These are phyloP conservation scores for Ophthalmotilapia sp. DNA, from an alignment of 2,113 vertebrate genomes.

Conservation along the genomic window DNA sequence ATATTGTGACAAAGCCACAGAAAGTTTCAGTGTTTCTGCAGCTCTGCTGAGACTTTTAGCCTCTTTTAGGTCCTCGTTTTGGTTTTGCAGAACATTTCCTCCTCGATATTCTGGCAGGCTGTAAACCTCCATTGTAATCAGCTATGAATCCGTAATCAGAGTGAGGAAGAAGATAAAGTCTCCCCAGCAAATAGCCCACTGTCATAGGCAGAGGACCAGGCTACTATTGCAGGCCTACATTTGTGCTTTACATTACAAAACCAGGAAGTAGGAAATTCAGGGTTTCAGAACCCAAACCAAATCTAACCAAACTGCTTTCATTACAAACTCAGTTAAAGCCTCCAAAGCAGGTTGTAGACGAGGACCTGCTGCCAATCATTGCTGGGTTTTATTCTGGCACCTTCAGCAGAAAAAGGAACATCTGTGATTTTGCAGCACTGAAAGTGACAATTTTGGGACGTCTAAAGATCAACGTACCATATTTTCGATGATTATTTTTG, in stretches of 20 bases:
- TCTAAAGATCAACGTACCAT: background rate
- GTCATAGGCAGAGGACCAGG: background rate
- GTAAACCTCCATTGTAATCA: background rate
- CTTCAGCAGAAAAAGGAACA: background rate
- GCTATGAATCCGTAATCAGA: background rate
- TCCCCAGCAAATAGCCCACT: background rate
- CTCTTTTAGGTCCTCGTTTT: background rate
- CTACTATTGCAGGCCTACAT: accelerated
- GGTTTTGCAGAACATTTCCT: background rate
- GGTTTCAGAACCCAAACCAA: background rate
- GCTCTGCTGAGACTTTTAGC: background rate
- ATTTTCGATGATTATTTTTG: background rate
- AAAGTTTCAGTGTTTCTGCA: background rate
- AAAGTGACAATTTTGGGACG: background rate
- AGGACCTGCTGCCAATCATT: background rate
- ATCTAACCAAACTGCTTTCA: background rate
- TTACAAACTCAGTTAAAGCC: background rate
- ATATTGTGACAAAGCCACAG: background rate
- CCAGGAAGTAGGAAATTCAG: background rate
- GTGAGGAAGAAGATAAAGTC: background rate
- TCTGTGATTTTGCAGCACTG: background rate
- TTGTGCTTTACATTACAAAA: background rate
- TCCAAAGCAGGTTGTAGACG: background rate
- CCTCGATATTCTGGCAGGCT: background rate
- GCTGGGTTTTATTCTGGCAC: background rate